A percentile compares a stretch with the other conserved stretches of the same genome.
phyloP scores from a whole-genome alignment of 1,140 invertebrate species.

The Metopolophium dirhodum region DNA sequence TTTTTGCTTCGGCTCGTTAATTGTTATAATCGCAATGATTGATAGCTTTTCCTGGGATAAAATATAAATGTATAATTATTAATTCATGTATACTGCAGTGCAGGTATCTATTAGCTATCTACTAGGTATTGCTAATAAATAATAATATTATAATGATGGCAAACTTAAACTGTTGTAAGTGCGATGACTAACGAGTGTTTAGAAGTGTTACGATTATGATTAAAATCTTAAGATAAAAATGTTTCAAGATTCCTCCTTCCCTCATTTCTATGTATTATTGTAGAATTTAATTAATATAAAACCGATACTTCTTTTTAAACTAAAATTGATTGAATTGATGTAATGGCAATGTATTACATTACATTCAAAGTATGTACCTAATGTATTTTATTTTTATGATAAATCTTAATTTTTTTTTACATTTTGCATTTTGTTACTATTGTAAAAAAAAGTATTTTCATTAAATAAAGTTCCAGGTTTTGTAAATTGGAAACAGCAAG shows the following conservation, averaged over 20 bases:
- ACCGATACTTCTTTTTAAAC: neutral
- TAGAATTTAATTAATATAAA: neutral
- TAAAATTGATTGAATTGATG: neutral
- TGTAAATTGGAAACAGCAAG: neutral
- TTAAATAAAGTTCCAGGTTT: neutral
- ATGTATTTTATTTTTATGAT: neutral
- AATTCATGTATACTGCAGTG: neutral
- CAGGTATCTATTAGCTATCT: neutral
- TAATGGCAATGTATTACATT: neutral
- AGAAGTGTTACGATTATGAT: neutral
- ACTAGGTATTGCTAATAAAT: neutral
- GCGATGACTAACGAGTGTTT: neutral
- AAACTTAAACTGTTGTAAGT: neutral
- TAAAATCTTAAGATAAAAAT: neutral
- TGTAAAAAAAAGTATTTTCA: neutral
- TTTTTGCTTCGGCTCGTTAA: neutral
- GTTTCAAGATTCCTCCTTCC: neutral
- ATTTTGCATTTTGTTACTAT: neutral
- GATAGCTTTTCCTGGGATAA: neutral
- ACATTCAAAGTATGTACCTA: neutral
- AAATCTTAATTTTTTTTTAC: neutral
- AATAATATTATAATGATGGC: neutral
- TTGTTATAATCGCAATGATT: neutral
- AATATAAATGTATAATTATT: too few relatives aligned
- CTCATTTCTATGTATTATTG: too few relatives aligned